phyloP scores from a whole-genome alignment of 2,888 invertebrate genomes.

The Sphinx pinastri region DNA sequence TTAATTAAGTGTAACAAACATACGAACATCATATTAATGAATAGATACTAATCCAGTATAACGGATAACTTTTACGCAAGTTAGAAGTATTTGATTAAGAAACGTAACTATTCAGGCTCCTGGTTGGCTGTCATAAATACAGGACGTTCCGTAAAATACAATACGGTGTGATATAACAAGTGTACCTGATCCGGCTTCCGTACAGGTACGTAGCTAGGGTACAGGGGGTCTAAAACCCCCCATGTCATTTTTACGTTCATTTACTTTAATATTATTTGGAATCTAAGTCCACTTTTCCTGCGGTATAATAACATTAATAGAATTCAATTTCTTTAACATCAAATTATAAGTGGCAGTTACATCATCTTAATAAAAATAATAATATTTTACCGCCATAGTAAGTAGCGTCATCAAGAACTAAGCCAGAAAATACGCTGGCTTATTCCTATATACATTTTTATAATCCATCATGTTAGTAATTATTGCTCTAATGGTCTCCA shows the following conservation, averaged over 20 bases:
- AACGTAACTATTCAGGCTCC: not conserved
- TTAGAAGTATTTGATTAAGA: conserved; percentile 3
- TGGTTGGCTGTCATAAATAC: conserved; percentile 5
- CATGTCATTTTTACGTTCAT: not conserved
- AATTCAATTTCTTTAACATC: no score
- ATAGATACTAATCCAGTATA: not conserved
- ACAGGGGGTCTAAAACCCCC: not conserved
- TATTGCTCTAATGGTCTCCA: not conserved
- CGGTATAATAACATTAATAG: no score
- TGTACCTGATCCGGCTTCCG: not conserved
- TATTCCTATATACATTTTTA: conserved; percentile 4
- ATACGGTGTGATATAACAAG: not conserved
- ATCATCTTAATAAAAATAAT: not conserved
- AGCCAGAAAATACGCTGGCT: not conserved
- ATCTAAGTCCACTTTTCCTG: no score
- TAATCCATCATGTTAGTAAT: conserved; percentile 8
- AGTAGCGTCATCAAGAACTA: not conserved
- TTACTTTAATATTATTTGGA: not conserved
- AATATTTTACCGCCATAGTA: not conserved
- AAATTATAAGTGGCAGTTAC: not conserved
- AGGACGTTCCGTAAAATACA: not conserved
- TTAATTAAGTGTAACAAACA: not conserved
- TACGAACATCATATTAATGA: not conserved
- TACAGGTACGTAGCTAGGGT: not conserved
- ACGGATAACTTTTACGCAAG: not conserved